Base-by-base conservation (phyloP, 30 jellyfish, hydroid and myxozoan species). In the Turritopsis dohrnii region DNA sequence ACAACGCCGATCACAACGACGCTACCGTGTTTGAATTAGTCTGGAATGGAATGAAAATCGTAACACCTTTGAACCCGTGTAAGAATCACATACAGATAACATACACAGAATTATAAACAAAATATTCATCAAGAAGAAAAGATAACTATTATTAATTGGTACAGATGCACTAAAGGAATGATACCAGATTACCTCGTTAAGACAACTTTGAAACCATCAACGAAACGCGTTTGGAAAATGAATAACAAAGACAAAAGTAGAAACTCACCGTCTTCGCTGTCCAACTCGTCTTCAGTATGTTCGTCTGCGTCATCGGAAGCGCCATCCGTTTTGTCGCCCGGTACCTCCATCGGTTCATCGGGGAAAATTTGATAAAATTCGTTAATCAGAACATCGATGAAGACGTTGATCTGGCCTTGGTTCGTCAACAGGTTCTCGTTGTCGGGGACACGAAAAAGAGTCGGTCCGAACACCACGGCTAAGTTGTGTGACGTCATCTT, bases 401-500 rank as follows among this genome's bases (percentile, higher is more conserved):
- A 94, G 53, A 89, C 84, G 53, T 94, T 94, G 7, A 94, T 86
- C 84, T 94, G 99, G 52, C 99, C 99, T 71, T 94, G 99, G 74
- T 79, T 89, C 18, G 99, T 94, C 54, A 94, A 82, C 60, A 94
- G 84, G 72, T 89, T 96, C 30, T 71, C 93, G 81, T 90, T 89
- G 54, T 94, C 96, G 52, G 99, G 99, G 16, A 94, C 97, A 21
- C 94, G 97, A 82, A 94, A 79, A 53, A 94, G 80, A 5, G 99
- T 94, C 21, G 99, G 99, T 28, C 99, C 99, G 80, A 94, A 94
- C 4, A 94, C 99, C 24, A 94, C 99, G 0, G 99, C 97, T 76
- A 94, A 79, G 76, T 94, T 94, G 65, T 88, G 97, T 0, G 97
- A 65, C 30, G 91, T 89, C 99, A 94, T 94, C 69, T 86, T 94